A percentile compares a stretch with the other conserved stretches of the same genome.
These are phyloP conservation scores for Charanyca ferruginea DNA, from an alignment of 2,888 invertebrate species.

Conservation along the genomic window DNA sequence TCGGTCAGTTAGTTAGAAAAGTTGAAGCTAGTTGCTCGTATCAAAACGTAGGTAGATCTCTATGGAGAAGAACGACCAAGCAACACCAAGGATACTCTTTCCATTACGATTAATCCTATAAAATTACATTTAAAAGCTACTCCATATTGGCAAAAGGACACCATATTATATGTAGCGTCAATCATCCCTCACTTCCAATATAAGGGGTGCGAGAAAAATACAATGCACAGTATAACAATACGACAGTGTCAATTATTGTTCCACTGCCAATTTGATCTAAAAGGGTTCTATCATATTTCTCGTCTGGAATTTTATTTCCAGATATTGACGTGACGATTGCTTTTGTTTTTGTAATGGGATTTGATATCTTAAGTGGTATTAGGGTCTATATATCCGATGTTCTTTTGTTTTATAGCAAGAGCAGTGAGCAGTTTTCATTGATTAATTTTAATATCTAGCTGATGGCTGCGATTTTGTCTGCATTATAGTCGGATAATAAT, in stretches of 20 bases:
- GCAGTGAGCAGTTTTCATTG: no score
- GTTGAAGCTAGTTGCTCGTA: no score
- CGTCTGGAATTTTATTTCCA: constrained; percentile 36
- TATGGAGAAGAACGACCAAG: no score
- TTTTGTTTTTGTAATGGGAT: constrained; percentile 38
- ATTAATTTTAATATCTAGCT: no score
- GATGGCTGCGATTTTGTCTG: no score
- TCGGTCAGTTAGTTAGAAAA: no score
- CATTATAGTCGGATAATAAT: no score
- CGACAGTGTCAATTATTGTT: constrained; percentile 56
- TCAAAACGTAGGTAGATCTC: no score
- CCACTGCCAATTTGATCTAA: constrained; percentile 45
- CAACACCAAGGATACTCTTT: no score
- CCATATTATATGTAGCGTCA: constrained; percentile 22
- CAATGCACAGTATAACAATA: constrained; percentile 21
- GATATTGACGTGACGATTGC: constrained; percentile 38
- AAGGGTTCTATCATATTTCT: constrained; percentile 57
- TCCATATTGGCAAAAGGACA: constrained; percentile 7
- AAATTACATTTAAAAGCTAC: neutral
- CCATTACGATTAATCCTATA: neutral
- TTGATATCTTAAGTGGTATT: constrained; percentile 33
- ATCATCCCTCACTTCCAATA: constrained; percentile 36
- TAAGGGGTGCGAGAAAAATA: constrained; percentile 38
- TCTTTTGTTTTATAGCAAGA: no score
- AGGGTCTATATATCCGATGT: no score